Conservation (phyloP, 2,113 vertebrate genomes). For the Anhinga anhinga region DNA sequence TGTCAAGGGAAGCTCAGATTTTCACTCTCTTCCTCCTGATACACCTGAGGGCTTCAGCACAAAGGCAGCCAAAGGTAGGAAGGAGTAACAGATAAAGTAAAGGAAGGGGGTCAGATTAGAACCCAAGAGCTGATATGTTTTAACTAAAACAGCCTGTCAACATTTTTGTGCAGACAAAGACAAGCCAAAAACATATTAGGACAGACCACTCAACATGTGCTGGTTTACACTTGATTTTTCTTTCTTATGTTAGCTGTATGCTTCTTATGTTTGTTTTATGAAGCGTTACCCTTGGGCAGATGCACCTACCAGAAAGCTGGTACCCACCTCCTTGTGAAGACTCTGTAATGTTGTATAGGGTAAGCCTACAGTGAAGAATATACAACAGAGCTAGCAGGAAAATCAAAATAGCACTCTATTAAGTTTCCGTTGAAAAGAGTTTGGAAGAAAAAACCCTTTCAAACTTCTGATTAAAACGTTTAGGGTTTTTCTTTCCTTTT, state of each 20-base stretch:
- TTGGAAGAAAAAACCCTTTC: background rate
- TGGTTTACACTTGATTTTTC: background rate
- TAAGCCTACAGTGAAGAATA: background rate
- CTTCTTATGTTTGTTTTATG: background rate
- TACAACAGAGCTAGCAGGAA: background rate
- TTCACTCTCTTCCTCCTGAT: background rate
- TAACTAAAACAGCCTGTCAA: background rate
- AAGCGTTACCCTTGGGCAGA: background rate
- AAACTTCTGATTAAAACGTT: background rate
- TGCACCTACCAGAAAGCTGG: background rate
- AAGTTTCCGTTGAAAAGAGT: background rate
- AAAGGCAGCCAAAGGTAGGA: background rate
- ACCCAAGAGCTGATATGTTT: background rate
- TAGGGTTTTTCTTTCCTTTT: background rate
- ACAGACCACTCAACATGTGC: background rate
- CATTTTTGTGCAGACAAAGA: background rate
- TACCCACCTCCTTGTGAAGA: background rate
- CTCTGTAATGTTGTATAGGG: background rate
- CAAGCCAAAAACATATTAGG: background rate
- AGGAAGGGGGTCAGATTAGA: background rate
- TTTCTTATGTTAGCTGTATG: background rate
- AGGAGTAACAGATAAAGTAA: background rate
- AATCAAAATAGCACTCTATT: background rate
- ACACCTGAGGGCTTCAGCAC: background rate
- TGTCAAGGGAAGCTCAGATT: background rate